A percentile compares a stretch with the other conserved stretches of the same genome.
Conservation (phyloP, 2,888 invertebrate species). For the Zhuqinia jingwanae region DNA sequence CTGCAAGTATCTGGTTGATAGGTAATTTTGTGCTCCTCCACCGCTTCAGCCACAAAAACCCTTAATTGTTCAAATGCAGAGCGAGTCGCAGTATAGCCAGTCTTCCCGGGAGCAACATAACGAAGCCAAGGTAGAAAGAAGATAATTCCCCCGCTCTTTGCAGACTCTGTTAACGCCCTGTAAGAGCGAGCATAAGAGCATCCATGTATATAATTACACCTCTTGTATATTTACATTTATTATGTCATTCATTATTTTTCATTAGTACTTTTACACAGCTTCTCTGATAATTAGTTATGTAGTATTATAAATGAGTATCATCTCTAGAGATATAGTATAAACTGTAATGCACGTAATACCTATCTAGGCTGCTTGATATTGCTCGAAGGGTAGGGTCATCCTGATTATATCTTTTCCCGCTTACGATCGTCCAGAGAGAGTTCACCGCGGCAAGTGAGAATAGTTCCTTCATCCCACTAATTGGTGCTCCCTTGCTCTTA, state of each 20-base stretch:
- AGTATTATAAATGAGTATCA: no score
- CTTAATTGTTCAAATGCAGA: slow-evolving; percentile 20
- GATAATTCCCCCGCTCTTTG: slow-evolving; percentile 53
- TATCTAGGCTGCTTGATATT: slow-evolving; percentile 51
- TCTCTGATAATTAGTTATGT: no score
- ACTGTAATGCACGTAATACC: no score
- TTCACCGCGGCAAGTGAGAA: slow-evolving; percentile 54
- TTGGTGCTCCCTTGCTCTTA: not conserved
- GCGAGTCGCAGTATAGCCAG: slow-evolving; percentile 45
- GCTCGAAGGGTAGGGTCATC: slow-evolving; percentile 55
- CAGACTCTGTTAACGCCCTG: slow-evolving; percentile 39
- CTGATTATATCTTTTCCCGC: slow-evolving; percentile 43
- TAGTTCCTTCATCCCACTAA: slow-evolving; percentile 28
- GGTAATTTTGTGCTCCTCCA: slow-evolving; percentile 46
- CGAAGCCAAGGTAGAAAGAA: slow-evolving; percentile 63
- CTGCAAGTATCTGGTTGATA: slow-evolving; percentile 46
- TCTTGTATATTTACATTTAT: not conserved
- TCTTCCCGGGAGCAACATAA: slow-evolving; percentile 48
- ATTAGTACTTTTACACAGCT: no score
- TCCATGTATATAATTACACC: not conserved
- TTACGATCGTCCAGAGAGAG: slow-evolving; percentile 62
- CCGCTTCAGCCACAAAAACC: slow-evolving; percentile 21
- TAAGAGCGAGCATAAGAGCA: not conserved
- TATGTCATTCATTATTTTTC: not conserved
- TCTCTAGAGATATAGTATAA: no score